Percentiles rank a stretch among this genome's conserved stretches.
Evolutionary conservation across 2,797 vertebrate species (phyloP).

Genomic region (Corythornis leucogaster): DNA sequence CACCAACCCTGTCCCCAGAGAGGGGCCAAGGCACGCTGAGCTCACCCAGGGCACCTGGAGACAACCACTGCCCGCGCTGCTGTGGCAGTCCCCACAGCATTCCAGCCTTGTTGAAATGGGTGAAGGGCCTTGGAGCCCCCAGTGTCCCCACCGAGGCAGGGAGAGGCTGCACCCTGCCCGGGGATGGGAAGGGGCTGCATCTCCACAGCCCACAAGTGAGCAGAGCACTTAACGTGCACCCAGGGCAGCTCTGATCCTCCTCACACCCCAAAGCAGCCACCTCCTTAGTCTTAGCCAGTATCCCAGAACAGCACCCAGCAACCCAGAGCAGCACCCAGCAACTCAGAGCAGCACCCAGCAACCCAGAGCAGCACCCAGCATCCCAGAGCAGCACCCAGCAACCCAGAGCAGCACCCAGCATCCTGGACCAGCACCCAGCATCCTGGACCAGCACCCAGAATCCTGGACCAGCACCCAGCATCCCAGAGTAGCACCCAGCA

Average conservation of each 20-base stretch:
- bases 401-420: no score
- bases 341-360: background rate
- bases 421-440: background rate
- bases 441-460: background rate
- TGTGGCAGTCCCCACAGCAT: background rate
- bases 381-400: background rate
- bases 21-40: rapidly evolving
- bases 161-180: background rate
- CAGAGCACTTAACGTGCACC: background rate
- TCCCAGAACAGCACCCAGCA: background rate
- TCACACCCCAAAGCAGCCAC: background rate
- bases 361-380: background rate
- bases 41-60: background rate
- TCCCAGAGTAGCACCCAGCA: background rate
- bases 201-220: background rate
- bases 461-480: background rate
- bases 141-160: background rate
- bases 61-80: background rate
- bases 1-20: background rate
- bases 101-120: background rate
- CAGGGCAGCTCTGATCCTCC: background rate
- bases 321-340: background rate
- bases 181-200: background rate
- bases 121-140: background rate
- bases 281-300: background rate